Evolutionary conservation across 2,888 invertebrate species (phyloP).

Genomic region (Lasioglossum leucozonium): DNA sequence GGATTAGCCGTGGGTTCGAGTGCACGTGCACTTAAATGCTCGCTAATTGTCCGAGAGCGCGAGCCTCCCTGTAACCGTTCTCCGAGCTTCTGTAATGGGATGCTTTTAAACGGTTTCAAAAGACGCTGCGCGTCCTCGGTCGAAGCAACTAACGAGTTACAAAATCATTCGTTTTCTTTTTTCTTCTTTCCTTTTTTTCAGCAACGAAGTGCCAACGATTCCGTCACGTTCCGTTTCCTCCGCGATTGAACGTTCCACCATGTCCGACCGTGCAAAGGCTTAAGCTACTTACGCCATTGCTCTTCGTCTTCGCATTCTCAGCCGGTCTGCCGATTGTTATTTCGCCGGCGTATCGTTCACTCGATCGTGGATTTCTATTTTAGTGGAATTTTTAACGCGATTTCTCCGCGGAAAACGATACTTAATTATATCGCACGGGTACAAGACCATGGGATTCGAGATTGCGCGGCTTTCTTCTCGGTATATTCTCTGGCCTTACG

Average conservation of each 20-base stretch:
- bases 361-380: neutral
- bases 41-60: conserved; percentile 78
- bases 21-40: conserved; percentile 81
- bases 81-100: conserved; percentile 37
- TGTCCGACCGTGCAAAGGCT: too few species aligned
- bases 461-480: conserved; percentile 72
- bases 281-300: neutral
- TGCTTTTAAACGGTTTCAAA: conserved; percentile 9
- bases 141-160: conserved; percentile 5
- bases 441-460: conserved; percentile 28
- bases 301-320: neutral
- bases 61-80: conserved; percentile 33
- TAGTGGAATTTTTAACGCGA: neutral
- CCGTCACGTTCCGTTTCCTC: neutral
- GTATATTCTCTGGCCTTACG: conserved; percentile 57
- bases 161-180: neutral
- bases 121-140: neutral
- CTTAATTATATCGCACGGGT: conserved; percentile 1
- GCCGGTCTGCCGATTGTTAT: neutral
- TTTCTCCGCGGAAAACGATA: neutral
- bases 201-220: neutral
- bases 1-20: conserved; percentile 78
- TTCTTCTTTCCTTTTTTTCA: neutral
- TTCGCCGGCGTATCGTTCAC: neutral
- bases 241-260: neutral